Evolutionary conservation across 2,113 vertebrate genomes (phyloP), one percentile per base, ranked within the genome.

Genomic region (Melospiza melodia): DNA sequence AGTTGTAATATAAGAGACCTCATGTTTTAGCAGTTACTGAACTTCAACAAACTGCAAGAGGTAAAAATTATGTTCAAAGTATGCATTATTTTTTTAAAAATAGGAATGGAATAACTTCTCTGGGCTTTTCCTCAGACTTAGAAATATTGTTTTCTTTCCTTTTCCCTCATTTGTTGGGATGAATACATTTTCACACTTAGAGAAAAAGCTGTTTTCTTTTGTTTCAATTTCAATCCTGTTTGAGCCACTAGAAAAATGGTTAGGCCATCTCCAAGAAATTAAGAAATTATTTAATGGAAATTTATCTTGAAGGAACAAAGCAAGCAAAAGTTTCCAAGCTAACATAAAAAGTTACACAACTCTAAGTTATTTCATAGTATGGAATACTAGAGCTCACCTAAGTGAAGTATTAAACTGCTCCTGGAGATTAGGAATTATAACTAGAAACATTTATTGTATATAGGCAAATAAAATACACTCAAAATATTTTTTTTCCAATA

Each of bases 291-390:
- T 76, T 48, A 24, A 65, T 31, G 6, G 28, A 61, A 52, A 54
- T 77, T 66, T 80, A 73, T 37, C 27, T 62, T 83, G 20, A 66
- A 69, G 35, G 46, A 91, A 65, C 39, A 86, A 85, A 78, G 22
- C 23, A 72, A 93, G 37, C 9, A 62, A 33, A 69, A 58, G 19
- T 74, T 66, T 89, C 77, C 46, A 78, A 71, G 52, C 25, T 63
- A 37, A 27, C 16, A 58, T 19, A 57, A 63, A n/a, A 93, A 81
- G 13, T 69, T 51, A 54, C 0, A 0, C 0, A 0, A n/a, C 16
- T 65, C 14, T 4, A 78, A 86, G 41, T 44, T 39, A 52, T 52
- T 63, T 79, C 27, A 30, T 5, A 51, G 19, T 12, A 81, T 6
- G 5, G 24, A 65, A 17, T 31, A 46, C 12, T 33, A 28, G 14